Percentiles rank a stretch among this genome's conserved stretches.
phyloP scores from a whole-genome alignment of 2,113 vertebrate species.

The Catharus fuscescens region DNA sequence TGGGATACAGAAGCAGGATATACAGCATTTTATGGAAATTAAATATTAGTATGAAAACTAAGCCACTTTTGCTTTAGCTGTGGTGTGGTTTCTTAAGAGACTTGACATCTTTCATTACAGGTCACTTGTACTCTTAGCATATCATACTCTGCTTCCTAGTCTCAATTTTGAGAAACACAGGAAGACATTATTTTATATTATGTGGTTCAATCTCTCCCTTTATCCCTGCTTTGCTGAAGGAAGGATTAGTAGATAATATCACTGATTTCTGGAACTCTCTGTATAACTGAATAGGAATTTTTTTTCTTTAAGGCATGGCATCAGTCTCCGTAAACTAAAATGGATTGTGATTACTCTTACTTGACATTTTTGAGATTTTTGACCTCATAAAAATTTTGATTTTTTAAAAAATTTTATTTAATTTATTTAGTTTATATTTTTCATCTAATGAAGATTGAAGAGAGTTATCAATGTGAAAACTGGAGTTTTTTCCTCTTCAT shows the following conservation, averaged over 20 bases:
- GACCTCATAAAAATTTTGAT: not conserved
- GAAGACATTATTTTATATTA: not conserved
- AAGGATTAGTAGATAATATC: not conserved
- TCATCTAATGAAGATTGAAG: not conserved
- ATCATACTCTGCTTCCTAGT: not conserved
- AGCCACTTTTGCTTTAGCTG: not conserved
- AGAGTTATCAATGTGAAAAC: not conserved
- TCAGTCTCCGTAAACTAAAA: not conserved
- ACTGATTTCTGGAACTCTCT: not conserved
- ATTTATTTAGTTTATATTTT: not conserved
- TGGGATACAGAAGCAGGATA: not conserved
- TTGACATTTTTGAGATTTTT: not conserved
- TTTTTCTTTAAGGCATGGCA: rapidly evolving
- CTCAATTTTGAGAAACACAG: not conserved
- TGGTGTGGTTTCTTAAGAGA: not conserved
- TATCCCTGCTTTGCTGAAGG: not conserved
- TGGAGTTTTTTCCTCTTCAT: not conserved
- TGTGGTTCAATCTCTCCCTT: not conserved
- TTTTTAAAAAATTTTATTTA: not conserved
- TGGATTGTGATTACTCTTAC: not conserved
- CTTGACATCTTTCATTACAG: not conserved
- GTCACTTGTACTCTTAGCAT: not conserved
- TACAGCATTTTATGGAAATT: not conserved
- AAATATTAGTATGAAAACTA: not conserved
- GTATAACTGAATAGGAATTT: not conserved